Evolutionary conservation across 2,797 vertebrate species (phyloP).

Genomic region (Sparidentex hasta): DNA sequence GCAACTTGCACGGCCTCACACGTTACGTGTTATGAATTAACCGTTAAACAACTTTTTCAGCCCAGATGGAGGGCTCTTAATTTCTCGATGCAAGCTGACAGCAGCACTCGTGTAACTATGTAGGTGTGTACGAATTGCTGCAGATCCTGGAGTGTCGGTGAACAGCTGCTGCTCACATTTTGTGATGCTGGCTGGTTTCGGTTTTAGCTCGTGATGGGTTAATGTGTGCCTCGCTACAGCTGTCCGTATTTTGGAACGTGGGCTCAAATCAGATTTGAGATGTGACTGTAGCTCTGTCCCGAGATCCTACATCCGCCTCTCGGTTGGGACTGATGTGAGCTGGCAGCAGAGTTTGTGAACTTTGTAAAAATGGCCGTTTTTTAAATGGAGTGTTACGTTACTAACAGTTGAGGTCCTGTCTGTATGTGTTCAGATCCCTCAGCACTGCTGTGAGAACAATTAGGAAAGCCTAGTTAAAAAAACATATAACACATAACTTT

Average conservation of each 20-base stretch:
- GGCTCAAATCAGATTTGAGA: neutral
- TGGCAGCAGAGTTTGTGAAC: neutral
- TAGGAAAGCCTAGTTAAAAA: neutral
- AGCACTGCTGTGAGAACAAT: slow-evolving; percentile 8
- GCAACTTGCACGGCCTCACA: neutral
- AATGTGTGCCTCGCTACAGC: neutral
- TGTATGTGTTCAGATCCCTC: slow-evolving; percentile 2
- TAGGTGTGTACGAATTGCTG: neutral
- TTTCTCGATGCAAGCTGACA: slow-evolving; percentile 11
- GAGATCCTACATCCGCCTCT: neutral
- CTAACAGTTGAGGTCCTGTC: neutral
- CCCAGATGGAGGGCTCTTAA: neutral
- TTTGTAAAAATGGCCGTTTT: neutral
- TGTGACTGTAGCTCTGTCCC: neutral
- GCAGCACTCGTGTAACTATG: neutral
- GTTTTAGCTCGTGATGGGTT: neutral
- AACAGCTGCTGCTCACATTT: slow-evolving; percentile 23
- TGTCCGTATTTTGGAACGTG: slow-evolving; percentile 3
- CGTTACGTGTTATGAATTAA: neutral
- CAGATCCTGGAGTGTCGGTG: slow-evolving; percentile 7
- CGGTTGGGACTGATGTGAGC: neutral
- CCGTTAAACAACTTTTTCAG: neutral
- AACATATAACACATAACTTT: no score
- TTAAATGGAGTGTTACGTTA: neutral
- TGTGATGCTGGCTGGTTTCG: neutral